These are phyloP conservation scores for Liparis tanakae DNA, from an alignment of 2,797 vertebrate genomes.

Conservation along the genomic window DNA sequence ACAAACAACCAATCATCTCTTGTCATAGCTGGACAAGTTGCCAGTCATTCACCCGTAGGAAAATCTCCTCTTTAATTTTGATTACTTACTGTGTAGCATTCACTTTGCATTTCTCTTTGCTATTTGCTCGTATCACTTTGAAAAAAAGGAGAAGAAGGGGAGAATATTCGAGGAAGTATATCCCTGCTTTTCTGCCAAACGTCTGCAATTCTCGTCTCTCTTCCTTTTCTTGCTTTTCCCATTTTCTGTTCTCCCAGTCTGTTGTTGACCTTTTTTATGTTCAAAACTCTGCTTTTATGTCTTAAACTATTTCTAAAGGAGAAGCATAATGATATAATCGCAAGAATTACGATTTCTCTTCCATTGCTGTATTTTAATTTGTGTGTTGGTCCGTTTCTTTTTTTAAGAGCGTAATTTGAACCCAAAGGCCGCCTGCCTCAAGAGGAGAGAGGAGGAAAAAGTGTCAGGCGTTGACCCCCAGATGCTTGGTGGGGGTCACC, in stretches of 20 bases:
- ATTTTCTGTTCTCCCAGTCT: conserved; percentile 17
- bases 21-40: conserved; percentile 20
- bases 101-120: conserved; percentile 47
- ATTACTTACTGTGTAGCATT: conserved; percentile 35
- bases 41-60: conserved; percentile 27
- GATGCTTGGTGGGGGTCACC: conserved; percentile 91
- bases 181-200: conserved; percentile 68
- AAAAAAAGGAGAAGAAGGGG: conserved; percentile 45
- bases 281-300: conserved; percentile 17
- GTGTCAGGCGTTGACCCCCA: conserved; percentile 93
- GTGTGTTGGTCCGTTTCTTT: conserved; percentile 2
- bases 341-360: not conserved
- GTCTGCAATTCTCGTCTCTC: conserved; percentile 45
- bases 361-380: conserved; percentile 11
- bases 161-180: conserved; percentile 62
- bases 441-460: conserved; percentile 98
- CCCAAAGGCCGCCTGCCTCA: conserved; percentile 97
- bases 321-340: not conserved
- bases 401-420: conserved; percentile 95
- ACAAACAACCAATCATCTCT: conserved; percentile 37
- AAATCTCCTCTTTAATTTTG: conserved; percentile 26
- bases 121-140: conserved; percentile 37
- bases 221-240: conserved; percentile 47
- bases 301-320: not conserved
- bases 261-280: conserved; percentile 15